phyloP scores from a whole-genome alignment of 2,113 vertebrate genomes.

The Rhinopomastus cyanomelas region DNA sequence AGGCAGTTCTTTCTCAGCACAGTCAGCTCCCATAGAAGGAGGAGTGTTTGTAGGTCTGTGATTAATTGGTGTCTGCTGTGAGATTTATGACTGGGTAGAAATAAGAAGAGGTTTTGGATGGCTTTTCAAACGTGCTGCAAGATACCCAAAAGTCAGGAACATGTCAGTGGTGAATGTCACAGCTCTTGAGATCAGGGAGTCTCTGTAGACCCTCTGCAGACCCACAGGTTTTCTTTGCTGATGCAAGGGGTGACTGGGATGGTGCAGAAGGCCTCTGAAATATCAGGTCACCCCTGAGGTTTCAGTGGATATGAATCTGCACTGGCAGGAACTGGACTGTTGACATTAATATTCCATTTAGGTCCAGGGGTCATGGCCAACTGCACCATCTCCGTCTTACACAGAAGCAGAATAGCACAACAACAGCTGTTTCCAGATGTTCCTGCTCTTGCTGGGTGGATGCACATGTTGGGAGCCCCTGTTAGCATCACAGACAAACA shows the following conservation, averaged over 20 bases:
- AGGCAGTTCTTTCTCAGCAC: background rate
- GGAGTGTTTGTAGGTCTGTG: background rate
- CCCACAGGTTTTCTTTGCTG: background rate
- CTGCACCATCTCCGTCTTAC: background rate
- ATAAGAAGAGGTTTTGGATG: background rate
- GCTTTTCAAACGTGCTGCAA: background rate
- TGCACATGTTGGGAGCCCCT: background rate
- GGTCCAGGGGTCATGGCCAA: background rate
- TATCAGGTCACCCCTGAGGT: background rate
- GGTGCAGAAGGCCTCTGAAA: background rate
- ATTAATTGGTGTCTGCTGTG: background rate
- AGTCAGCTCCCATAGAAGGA: background rate
- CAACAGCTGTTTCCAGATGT: background rate
- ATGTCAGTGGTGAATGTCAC: background rate
- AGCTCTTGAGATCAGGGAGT: background rate
- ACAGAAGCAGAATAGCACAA: background rate
- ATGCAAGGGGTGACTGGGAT: background rate
- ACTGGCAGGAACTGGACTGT: background rate
- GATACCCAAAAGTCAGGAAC: background rate
- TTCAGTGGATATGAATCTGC: background rate
- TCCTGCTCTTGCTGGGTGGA: background rate
- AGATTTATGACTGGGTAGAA: background rate
- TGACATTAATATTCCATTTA: fast-evolving
- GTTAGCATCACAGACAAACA: background rate
- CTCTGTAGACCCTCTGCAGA: background rate